These are phyloP conservation scores for Hypocryptadius cinnamomeus DNA, from an alignment of 2,113 vertebrate genomes.

Conservation along the genomic window DNA sequence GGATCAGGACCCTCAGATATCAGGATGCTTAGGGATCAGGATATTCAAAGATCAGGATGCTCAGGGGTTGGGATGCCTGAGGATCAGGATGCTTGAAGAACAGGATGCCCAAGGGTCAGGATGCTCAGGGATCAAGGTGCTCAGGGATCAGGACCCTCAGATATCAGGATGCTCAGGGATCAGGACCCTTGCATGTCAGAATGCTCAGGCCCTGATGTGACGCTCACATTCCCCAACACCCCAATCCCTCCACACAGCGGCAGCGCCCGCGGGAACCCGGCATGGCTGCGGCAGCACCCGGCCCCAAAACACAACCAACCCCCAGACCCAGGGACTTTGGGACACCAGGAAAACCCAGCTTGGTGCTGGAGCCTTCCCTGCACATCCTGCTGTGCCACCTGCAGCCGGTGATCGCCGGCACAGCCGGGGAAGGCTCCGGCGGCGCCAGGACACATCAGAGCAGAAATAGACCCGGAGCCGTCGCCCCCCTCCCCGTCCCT, in stretches of 20 bases:
- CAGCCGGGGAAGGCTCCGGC: background rate
- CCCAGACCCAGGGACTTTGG: accelerated
- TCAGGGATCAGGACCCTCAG: accelerated
- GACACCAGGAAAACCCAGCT: accelerated
- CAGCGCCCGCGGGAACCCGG: accelerated
- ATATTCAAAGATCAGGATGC: accelerated
- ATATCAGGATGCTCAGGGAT: accelerated
- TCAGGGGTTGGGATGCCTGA: accelerated
- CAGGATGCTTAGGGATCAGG: accelerated
- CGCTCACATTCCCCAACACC: accelerated
- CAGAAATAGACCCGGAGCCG: background rate
- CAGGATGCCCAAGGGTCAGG: accelerated
- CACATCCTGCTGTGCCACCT: background rate
- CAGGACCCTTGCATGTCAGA: accelerated
- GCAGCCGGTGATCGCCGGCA: background rate
- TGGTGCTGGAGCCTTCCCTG: accelerated
- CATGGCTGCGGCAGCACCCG: accelerated
- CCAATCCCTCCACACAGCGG: accelerated
- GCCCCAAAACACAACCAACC: accelerated
- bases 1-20: accelerated
- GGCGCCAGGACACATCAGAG: background rate
- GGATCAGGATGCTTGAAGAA: accelerated
- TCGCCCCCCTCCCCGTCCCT: background rate
- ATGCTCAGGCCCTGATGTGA: accelerated
- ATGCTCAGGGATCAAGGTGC: accelerated